These are phyloP conservation scores for Meandrina meandrites DNA, from an alignment of 92 coral and sea anemone genomes.

Conservation along the genomic window DNA sequence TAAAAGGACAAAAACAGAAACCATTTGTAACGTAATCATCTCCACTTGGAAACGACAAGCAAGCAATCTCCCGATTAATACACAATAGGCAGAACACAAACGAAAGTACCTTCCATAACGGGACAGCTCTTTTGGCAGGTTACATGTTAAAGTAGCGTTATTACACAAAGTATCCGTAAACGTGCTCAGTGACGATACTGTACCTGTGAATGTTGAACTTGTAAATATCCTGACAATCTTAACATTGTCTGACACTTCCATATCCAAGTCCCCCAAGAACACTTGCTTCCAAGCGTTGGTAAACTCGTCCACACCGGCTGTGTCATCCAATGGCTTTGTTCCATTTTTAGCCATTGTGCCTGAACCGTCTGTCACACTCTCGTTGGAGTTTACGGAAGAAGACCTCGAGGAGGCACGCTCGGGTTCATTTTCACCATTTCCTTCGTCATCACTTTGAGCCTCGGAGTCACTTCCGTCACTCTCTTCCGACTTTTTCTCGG, in stretches of 20 bases:
- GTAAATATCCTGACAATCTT: conserved; percentile 86
- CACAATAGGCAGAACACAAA: neutral
- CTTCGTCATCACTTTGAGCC: neutral
- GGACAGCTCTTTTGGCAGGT: neutral
- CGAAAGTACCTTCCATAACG: neutral
- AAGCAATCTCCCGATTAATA: neutral
- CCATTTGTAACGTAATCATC: neutral
- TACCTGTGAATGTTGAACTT: conserved; percentile 92
- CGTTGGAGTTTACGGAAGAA: neutral
- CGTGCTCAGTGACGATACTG: neutral
- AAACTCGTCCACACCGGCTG: conserved; percentile 11
- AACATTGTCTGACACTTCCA: conserved; percentile 65
- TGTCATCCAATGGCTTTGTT: neutral
- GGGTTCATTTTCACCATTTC: neutral
- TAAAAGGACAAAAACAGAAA: neutral
- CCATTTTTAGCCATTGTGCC: neutral
- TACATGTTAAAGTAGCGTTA: neutral
- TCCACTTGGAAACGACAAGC: neutral
- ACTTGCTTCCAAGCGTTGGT: conserved; percentile 38
- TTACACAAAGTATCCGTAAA: neutral
- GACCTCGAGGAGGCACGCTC: neutral
- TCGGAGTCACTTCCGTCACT: conserved; percentile 15
- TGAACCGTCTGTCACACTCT: neutral
- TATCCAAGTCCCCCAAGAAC: conserved; percentile 60
- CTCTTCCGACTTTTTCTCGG: conserved; percentile 12